Evolutionary conservation across 2,113 vertebrate species (phyloP).

Genomic region (Pteropus alecto): DNA sequence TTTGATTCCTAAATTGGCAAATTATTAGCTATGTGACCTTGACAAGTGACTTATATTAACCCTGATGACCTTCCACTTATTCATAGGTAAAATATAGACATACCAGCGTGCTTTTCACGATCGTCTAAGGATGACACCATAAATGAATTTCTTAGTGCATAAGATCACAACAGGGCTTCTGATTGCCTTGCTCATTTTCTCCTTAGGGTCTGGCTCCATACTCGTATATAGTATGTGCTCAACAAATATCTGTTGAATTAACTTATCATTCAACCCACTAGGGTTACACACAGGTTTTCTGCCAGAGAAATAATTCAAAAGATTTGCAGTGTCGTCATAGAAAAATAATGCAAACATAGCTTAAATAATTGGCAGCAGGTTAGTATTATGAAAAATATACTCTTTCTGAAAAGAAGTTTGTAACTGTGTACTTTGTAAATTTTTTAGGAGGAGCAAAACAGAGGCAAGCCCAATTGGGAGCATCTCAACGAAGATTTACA

Average conservation of each 20-base stretch:
- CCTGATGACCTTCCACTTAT: background rate
- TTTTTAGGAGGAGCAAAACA: slow-evolving; percentile 94
- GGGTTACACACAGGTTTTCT: background rate
- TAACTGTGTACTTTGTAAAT: background rate
- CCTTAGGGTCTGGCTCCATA: background rate
- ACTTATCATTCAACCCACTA: background rate
- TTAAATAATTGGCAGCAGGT: background rate
- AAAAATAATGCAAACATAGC: background rate
- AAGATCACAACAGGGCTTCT: too few relatives aligned
- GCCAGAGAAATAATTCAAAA: background rate
- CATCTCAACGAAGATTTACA: slow-evolving; percentile 98
- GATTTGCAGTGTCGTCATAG: background rate
- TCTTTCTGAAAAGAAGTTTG: background rate
- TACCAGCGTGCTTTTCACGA: background rate
- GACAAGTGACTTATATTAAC: background rate
- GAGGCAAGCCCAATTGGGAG: slow-evolving; percentile 98
- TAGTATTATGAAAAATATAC: background rate
- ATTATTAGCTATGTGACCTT: background rate
- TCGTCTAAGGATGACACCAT: background rate
- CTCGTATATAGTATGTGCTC: background rate
- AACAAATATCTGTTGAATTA: background rate
- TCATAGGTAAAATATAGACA: background rate
- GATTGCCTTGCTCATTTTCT: too few relatives aligned
- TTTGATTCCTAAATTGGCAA: background rate
- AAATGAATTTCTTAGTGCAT: background rate